A percentile compares a stretch with the other conserved stretches of the same genome.
Conservation (phyloP, 2,797 vertebrate genomes). For the Loriculus beryllinus region DNA sequence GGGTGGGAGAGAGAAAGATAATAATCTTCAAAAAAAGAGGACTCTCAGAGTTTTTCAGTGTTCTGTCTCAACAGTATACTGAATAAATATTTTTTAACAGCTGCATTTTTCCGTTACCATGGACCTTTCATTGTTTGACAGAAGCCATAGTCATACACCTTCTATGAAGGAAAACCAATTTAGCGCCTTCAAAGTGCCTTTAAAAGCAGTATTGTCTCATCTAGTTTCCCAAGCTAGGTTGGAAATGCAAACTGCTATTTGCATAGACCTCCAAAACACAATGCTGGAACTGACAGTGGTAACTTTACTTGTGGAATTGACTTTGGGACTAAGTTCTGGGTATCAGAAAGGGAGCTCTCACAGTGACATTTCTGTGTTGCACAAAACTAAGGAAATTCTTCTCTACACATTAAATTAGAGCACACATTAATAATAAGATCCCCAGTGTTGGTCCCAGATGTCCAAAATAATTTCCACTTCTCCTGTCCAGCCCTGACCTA, state of each 20-base stretch:
- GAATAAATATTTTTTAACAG: constrained; percentile 7
- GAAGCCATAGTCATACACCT: background rate
- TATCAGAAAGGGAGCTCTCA: background rate
- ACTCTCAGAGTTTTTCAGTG: background rate
- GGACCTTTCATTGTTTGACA: background rate
- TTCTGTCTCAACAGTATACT: background rate
- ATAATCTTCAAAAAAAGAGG: background rate
- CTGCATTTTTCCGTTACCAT: background rate
- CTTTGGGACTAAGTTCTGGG: background rate
- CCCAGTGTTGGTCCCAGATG: background rate
- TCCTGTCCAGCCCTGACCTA: background rate
- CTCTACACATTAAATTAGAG: background rate
- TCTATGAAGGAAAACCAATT: constrained; percentile 11
- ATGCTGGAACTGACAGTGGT: background rate
- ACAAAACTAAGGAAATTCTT: background rate
- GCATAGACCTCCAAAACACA: background rate
- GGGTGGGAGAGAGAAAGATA: background rate
- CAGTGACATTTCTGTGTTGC: background rate
- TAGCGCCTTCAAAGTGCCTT: background rate
- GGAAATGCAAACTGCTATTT: background rate
- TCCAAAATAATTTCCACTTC: background rate
- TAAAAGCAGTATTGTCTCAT: background rate
- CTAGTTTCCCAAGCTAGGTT: background rate
- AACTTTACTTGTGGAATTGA: background rate
- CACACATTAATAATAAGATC: background rate